A percentile compares a stretch with the other conserved stretches of the same genome.
Conservation (phyloP, 2,113 vertebrate genomes). For the Melozone crissalis region DNA sequence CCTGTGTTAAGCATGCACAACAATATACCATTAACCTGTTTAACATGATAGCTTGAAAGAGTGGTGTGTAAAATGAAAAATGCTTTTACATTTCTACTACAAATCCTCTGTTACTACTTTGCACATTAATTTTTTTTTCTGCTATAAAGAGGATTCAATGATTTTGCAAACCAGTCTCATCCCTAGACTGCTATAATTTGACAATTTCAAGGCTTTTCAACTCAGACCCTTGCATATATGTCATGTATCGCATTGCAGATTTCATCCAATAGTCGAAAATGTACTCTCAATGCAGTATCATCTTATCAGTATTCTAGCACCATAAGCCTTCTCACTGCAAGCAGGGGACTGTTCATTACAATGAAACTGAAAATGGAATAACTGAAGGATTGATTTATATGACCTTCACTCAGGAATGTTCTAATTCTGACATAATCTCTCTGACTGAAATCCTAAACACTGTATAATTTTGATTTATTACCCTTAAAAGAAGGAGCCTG, state of each 20-base stretch:
- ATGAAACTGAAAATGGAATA: conserved; percentile 60
- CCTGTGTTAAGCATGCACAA: background rate
- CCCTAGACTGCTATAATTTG: background rate
- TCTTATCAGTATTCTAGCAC: conserved; percentile 68
- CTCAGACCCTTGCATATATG: background rate
- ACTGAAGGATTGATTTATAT: conserved; percentile 61
- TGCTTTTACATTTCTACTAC: background rate
- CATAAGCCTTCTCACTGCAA: conserved; percentile 61
- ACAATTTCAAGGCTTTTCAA: conserved; percentile 28
- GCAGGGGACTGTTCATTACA: conserved; percentile 53
- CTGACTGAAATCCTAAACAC: conserved; percentile 44
- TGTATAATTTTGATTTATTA: conserved; percentile 56
- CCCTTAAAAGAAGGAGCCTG: background rate
- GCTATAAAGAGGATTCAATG: background rate
- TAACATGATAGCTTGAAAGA: background rate
- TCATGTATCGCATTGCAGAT: conserved; percentile 57
- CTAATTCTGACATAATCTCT: conserved; percentile 65
- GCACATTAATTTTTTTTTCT: background rate
- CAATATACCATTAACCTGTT: background rate
- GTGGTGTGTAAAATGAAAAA: background rate
- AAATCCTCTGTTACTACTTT: background rate
- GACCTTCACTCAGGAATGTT: conserved; percentile 43
- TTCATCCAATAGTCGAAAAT: conserved; percentile 50
- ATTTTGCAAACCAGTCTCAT: conserved; percentile 4
- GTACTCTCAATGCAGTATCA: conserved; percentile 57